A percentile compares a stretch with the other conserved stretches of the same genome.
Evolutionary conservation across 1,140 invertebrate genomes (phyloP).

Genomic region (Zaprionus ghesquierei): DNA sequence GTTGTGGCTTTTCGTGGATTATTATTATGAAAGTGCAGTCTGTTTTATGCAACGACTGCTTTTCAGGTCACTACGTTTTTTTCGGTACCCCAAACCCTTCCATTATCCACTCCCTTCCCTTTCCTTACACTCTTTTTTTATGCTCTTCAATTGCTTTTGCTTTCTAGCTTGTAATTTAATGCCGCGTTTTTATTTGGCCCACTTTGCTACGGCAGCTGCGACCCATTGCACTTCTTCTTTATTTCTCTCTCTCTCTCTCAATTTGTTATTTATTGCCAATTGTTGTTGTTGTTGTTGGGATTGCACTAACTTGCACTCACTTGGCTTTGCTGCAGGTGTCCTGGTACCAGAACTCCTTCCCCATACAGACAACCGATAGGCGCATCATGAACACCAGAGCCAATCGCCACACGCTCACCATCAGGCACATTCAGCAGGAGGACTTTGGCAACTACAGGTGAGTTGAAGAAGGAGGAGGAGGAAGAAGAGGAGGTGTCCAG

Average conservation of each 20-base stretch:
- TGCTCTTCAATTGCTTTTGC: slow-evolving; percentile 42
- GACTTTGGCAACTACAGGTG: slow-evolving; percentile 89
- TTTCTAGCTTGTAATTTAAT: slow-evolving; percentile 53
- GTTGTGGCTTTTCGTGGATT: slow-evolving; percentile 64
- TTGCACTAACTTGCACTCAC: not conserved
- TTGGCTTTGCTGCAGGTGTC: slow-evolving; percentile 82
- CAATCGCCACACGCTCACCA: slow-evolving; percentile 86
- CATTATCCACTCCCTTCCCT: slow-evolving; percentile 1
- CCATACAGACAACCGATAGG: slow-evolving; percentile 86
- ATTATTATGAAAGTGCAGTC: slow-evolving; percentile 46
- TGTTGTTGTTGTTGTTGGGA: not conserved
- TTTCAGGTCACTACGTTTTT: slow-evolving; percentile 66
- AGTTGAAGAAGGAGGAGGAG: slow-evolving; percentile 43
- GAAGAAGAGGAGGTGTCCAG: no score
- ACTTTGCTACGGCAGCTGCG: slow-evolving; percentile 29
- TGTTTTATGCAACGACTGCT: slow-evolving; percentile 60
- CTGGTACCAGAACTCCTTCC: slow-evolving; percentile 88
- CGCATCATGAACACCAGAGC: slow-evolving; percentile 85
- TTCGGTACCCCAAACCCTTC: no score
- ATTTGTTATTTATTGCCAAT: not conserved
- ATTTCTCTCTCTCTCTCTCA: not conserved
- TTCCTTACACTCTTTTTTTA: slow-evolving; percentile 25
- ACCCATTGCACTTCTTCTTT: not conserved
- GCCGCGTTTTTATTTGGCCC: slow-evolving; percentile 38
- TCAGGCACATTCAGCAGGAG: slow-evolving; percentile 86